Evolutionary conservation across 37 sponge, comb jelly and placozoan genomes (phyloP).

Genomic region (Aplysina aerophoba): DNA sequence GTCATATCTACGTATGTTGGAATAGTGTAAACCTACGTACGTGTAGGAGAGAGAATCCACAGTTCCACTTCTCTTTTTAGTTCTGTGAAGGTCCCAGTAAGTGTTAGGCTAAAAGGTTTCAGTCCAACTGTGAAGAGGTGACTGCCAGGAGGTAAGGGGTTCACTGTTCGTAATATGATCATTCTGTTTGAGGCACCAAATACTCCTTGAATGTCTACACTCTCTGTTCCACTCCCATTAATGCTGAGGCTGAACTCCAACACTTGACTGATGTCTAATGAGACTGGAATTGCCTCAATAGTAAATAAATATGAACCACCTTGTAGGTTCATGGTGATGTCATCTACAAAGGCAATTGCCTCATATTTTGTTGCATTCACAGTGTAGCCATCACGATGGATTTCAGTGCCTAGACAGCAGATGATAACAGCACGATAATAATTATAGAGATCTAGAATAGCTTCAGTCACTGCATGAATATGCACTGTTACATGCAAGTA

Average conservation of each 20-base stretch:
- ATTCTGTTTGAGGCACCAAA: not conserved
- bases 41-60: not conserved
- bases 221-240: too few species aligned
- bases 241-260: not conserved
- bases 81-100: not conserved
- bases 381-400: constrained; percentile 11
- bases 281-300: not conserved
- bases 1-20: too few species aligned
- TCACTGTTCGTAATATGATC: not conserved
- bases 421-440: too few species aligned
- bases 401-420: not conserved
- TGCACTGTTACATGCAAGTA: too few species aligned
- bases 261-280: not conserved
- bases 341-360: not conserved
- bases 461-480: too few species aligned
- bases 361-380: constrained; percentile 25
- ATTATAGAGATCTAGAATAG: too few species aligned
- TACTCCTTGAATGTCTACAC: not conserved
- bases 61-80: not conserved
- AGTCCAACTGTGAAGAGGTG: not conserved
- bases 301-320: constrained; percentile 5
- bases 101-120: not conserved
- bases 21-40: not conserved
- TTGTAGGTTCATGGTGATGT: not conserved
- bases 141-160: not conserved